These are phyloP conservation scores for Pseudochromis fuscus DNA, from an alignment of 2,797 vertebrate species.

Conservation along the genomic window DNA sequence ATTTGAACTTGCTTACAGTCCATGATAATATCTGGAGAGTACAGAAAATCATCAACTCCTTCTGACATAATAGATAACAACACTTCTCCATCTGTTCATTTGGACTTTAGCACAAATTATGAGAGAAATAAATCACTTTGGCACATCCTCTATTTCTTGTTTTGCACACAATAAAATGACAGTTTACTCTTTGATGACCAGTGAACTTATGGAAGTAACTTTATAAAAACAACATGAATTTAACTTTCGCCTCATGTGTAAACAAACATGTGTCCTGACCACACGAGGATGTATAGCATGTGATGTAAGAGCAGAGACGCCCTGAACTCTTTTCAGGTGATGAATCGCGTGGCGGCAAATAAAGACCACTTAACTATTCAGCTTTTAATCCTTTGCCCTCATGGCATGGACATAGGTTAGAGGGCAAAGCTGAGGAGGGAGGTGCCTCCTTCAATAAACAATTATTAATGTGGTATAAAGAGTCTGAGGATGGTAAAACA, in stretches of 20 bases:
- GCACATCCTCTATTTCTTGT: background rate
- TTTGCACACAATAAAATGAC: too few species aligned
- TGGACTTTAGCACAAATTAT: too few species aligned
- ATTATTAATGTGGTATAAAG: background rate
- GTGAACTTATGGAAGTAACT: too few species aligned
- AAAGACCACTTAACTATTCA: conserved; percentile 51
- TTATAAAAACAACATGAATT: background rate
- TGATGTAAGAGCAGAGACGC: conserved; percentile 34
- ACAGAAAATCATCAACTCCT: too few species aligned
- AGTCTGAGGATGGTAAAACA: background rate
- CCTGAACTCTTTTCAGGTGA: conserved; percentile 31
- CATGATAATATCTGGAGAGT: too few species aligned
- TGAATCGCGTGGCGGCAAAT: conserved; percentile 39
- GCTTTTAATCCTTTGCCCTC: conserved; percentile 49
- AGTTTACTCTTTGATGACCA: too few species aligned
- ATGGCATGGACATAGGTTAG: conserved; percentile 4
- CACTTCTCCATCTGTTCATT: too few species aligned
- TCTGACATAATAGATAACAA: too few species aligned
- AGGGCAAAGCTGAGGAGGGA: background rate
- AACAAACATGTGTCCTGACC: conserved; percentile 27
- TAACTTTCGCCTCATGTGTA: conserved; percentile 1
- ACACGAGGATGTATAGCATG: conserved; percentile 25
- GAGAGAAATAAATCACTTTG: too few species aligned
- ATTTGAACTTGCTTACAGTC: too few species aligned
- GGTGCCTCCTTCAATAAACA: background rate